Base-by-base conservation (phyloP, 2,888 invertebrate genomes). In the Heteropelma amictum region DNA sequence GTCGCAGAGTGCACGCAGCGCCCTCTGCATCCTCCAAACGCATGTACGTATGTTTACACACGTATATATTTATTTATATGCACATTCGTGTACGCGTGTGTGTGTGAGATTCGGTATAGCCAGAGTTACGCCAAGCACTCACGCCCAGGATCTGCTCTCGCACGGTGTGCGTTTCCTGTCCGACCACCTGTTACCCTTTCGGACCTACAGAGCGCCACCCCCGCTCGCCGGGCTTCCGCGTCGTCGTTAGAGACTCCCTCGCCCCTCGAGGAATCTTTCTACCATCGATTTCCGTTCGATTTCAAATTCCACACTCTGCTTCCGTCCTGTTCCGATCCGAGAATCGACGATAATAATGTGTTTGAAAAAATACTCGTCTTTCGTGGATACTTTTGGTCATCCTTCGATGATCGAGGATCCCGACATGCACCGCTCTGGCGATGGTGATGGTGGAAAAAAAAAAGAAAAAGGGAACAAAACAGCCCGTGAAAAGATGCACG, bases 101-200 rank as follows among this genome's bases (percentile, higher is more conserved):
- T 64, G 21, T 38, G 12, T 56, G 47, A 21, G 35, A 10, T 17
- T 8, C 54, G 26, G 65, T 64, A 83, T 80, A 82, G 81, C 84
- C 82, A 79, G 45, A 67, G 81, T 84, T 88, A 88, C 88, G 88
- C 88, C 87, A 88, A 88, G 87, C 80, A 82, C 79, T 77, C 79
- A 80, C 82, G 77, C 79, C 83, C 83, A 83, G 84, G 86, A 87
- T 85, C 84, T 82, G 58, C 86, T 86, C 85, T 85, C 83, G 83
- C 80, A 82, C 83, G 85, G 83, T 80, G 85, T 86, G 85, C 84
- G 84, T 86, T 87, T 87, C 87, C 86, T 87, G 87, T 83, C 83
- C 86, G 85, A 87, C 87, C 87, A 87, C 87, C 87, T 87, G 87
- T 87, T 87, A 87, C 87, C 85, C 86, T 83, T 84, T 83, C 80